Evolutionary conservation across 2,888 invertebrate species (phyloP).

Genomic region (Drosophila seclusa): DNA sequence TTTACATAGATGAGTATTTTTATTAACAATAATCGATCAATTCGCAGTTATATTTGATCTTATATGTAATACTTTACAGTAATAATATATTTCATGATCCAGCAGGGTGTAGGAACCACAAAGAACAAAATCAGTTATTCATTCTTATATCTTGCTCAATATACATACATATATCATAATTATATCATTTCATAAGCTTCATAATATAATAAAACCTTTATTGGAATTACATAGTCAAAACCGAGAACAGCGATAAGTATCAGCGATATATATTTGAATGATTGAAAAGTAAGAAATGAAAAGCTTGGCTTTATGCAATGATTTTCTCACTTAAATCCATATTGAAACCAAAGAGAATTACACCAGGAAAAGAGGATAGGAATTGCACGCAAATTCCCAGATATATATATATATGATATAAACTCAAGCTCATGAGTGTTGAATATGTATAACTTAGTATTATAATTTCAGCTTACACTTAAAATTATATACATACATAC

Average conservation of each 20-base stretch:
- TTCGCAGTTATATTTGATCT: conserved; percentile 6
- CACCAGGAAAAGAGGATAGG: background rate
- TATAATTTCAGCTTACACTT: background rate
- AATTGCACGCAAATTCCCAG: conserved; percentile 5
- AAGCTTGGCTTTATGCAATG: background rate
- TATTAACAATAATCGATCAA: conserved; percentile 24
- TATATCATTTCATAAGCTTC: background rate
- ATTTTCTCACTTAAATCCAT: background rate
- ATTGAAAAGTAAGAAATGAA: background rate
- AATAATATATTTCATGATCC: conserved; percentile 3
- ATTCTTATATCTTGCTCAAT: background rate
- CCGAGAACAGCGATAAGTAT: too few species aligned
- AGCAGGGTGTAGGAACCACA: conserved; percentile 12
- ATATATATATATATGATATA: background rate
- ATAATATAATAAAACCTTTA: background rate
- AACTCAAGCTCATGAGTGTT: background rate
- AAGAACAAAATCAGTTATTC: background rate
- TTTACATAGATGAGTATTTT: conserved; percentile 5
- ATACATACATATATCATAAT: background rate
- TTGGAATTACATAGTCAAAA: background rate
- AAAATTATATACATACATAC: background rate
- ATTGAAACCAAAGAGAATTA: background rate
- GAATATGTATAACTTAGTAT: background rate
- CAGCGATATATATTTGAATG: background rate
- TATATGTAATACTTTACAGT: conserved; percentile 9